phyloP scores from a whole-genome alignment of 2,888 invertebrate species.

The Boloria euphrosyne region DNA sequence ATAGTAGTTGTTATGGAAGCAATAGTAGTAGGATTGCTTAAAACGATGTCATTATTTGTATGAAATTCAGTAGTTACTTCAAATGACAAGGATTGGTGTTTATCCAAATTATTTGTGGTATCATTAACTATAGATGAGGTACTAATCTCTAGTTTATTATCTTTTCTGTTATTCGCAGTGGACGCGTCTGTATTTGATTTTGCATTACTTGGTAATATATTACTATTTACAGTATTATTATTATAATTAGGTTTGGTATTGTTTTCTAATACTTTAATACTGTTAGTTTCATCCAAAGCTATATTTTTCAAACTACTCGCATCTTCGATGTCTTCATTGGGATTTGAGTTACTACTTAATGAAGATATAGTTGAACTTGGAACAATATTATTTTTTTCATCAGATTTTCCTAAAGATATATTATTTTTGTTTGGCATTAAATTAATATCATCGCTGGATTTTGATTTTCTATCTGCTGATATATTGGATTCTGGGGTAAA shows the following conservation, averaged over 20 bases:
- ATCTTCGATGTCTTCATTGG: neutral
- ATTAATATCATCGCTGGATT: neutral
- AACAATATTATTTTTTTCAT: neutral
- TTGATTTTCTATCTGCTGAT: constrained; percentile 14
- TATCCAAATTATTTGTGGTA: neutral
- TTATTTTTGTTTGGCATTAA: constrained; percentile 1
- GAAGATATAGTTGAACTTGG: neutral
- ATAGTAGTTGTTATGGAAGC: neutral
- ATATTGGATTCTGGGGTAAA: constrained; percentile 36
- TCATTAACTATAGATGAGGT: neutral
- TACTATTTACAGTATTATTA: neutral
- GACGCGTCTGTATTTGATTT: too few relatives aligned
- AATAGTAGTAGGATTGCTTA: neutral
- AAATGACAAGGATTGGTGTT: neutral
- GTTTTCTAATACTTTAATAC: neutral
- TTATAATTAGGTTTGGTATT: neutral
- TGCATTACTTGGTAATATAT: too few relatives aligned
- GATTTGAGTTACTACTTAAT: neutral
- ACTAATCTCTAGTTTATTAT: neutral
- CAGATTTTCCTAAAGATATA: neutral
- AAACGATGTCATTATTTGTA: neutral
- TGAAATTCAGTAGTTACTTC: constrained; percentile 13
- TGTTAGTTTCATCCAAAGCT: neutral
- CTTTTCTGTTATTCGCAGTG: neutral
- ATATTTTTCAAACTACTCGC: neutral